Evolutionary conservation across 1,140 invertebrate genomes (phyloP).

Genomic region (Ericerus pela): DNA sequence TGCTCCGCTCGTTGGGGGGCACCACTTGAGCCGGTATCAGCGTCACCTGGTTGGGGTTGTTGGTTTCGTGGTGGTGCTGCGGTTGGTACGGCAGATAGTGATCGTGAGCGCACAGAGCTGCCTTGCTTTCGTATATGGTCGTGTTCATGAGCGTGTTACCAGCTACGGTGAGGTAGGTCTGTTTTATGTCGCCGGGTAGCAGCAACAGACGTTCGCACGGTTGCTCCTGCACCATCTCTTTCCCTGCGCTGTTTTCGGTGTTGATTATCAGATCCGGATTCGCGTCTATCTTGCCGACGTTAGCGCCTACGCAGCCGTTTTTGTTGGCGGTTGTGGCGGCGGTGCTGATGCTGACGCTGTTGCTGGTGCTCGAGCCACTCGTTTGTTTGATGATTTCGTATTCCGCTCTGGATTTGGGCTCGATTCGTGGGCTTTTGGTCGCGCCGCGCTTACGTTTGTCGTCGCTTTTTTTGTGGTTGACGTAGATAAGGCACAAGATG

Average conservation of each 20-base stretch:
- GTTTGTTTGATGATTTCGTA: conserved; percentile 4
- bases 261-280: conserved; percentile 1
- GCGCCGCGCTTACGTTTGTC: not conserved
- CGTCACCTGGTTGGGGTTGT: too few species aligned
- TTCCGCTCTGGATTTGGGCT: not conserved
- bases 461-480: not conserved
- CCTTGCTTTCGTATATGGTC: conserved; percentile 6
- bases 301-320: too few species aligned
- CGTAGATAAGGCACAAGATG: not conserved
- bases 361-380: conserved; percentile 2
- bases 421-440: not conserved
- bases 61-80: not conserved
- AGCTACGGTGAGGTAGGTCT: not conserved
- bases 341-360: too few species aligned
- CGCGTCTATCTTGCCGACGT: not conserved
- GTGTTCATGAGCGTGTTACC: conserved; percentile 1
- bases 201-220: not conserved
- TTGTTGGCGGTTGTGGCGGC: not conserved
- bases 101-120: not conserved
- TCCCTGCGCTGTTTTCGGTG: not conserved
- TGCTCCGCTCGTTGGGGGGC: not conserved
- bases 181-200: not conserved
- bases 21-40: too few species aligned
- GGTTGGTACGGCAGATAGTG: not conserved
- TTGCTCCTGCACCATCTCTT: not conserved